These are phyloP conservation scores for Serripes groenlandicus DNA, from an alignment of 2,888 invertebrate species.

Conservation along the genomic window DNA sequence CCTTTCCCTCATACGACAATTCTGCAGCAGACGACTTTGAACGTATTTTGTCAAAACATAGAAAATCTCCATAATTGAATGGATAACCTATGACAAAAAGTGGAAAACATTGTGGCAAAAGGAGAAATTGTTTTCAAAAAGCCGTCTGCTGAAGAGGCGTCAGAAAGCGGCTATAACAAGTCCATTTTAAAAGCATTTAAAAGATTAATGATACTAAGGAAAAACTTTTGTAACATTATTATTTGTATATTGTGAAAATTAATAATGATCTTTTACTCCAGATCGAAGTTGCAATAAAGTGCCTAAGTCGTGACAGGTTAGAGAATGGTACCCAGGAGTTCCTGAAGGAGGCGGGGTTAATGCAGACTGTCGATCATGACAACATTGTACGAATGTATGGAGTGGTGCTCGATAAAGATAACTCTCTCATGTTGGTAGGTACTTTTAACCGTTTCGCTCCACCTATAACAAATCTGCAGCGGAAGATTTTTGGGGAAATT, in stretches of 20 bases:
- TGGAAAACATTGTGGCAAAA: background rate
- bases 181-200: too few species aligned
- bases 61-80: background rate
- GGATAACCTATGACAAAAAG: background rate
- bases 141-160: background rate
- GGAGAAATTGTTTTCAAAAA: background rate
- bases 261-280: conserved; percentile 87
- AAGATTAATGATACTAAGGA: too few species aligned
- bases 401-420: conserved; percentile 95
- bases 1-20: background rate
- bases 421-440: conserved; percentile 91
- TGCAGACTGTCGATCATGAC: conserved; percentile 99
- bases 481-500: too few species aligned
- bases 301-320: conserved; percentile 97
- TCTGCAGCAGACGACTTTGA: background rate
- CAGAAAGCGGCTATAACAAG: too few species aligned
- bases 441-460: background rate
- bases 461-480: too few species aligned
- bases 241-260: background rate
- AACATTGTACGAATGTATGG: conserved; percentile 99
- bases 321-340: conserved; percentile 98
- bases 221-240: too few species aligned
- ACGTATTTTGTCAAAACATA: background rate
- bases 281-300: conserved; percentile 99
- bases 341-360: conserved; percentile 98